Evolutionary conservation across 2,113 vertebrate genomes (phyloP), one percentile per base, ranked within the genome.

Genomic region (Hucho hucho): DNA sequence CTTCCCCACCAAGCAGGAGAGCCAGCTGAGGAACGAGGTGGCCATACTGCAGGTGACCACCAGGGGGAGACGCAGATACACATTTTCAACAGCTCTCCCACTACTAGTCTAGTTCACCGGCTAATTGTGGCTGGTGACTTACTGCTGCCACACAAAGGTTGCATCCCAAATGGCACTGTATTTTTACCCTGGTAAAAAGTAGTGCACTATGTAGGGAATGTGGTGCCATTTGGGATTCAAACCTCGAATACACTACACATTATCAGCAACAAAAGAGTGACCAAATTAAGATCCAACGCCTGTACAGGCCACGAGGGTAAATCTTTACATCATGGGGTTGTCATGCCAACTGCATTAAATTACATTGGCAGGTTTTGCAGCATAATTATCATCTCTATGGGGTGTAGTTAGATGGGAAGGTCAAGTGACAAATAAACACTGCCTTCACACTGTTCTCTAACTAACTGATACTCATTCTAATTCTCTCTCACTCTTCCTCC

Each of bases 1-100:
- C 25, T 95, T 95, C 87, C 93, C 94, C 68, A 95, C 94, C 78
- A 95, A 94, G 72, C 93, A 95, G 81, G 94, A 95, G 85, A 94
- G 92, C 76, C 94, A 95, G 72, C 82, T 95, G 79, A 92, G 94
- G 79, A 95, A 95, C 2, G 94, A 95, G 75, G 94, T 95, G 81
- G 94, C 94, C 78, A 95, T 95, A 79, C 84, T 95, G 29, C 94
- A 95, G 11, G n/a, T 24, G n/a, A 74, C 74, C 84, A 86, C 75
- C 72, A 87, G 83, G 61, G 65, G 84, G 88, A 22, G 79, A 12
- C 65, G 80, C 18, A 73, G 32, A 20, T 26, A 46, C 25, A 20
- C 11, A 9, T 26, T 63, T 4, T n/a, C 16, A 18, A 20, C 37
- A 1, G 28, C 5, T 67, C 65, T 7, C 6, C 26, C n/a, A 18